These are phyloP conservation scores for Drosophila kurseongensis DNA, from an alignment of 1,140 invertebrate genomes.

Conservation along the genomic window DNA sequence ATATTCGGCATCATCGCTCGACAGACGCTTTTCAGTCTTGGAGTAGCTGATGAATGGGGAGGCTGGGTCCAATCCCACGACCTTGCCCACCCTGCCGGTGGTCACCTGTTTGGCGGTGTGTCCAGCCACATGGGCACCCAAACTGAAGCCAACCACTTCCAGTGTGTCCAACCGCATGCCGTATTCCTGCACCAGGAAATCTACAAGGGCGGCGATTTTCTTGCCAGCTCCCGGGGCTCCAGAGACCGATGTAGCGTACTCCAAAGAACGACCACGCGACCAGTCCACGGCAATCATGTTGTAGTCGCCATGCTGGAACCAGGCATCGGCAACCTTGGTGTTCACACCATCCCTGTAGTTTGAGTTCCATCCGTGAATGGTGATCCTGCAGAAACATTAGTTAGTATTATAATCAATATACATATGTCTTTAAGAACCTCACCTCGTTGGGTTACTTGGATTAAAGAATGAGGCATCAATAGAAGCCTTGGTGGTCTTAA, in stretches of 20 bases:
- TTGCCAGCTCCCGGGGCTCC: conserved; percentile 59
- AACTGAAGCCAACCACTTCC: conserved; percentile 88
- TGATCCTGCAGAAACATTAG: conserved; percentile 37
- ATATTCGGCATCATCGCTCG: conserved; percentile 88
- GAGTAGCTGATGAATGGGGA: conserved; percentile 82
- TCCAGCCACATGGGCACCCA: conserved; percentile 89
- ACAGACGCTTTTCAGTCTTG: conserved; percentile 86
- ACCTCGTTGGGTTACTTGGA: conserved; percentile 58
- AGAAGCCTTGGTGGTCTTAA: conserved; percentile 30
- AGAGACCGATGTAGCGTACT: conserved; percentile 85
- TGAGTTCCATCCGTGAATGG: conserved; percentile 78
- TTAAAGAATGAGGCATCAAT: conserved; percentile 62
- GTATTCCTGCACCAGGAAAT: conserved; percentile 83
- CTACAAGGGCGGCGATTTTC: conserved; percentile 85
- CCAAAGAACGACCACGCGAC: conserved; percentile 85
- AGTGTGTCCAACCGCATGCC: conserved; percentile 86
- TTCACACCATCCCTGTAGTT: conserved; percentile 74
- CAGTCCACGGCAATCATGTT: conserved; percentile 88
- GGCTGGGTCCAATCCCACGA: conserved; percentile 86
- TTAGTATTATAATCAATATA: not conserved
- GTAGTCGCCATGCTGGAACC: conserved; percentile 85
- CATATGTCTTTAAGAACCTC: not conserved
- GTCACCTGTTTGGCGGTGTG: conserved; percentile 85
- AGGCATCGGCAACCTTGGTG: conserved; percentile 80
- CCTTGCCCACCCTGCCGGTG: conserved; percentile 58